Evolutionary conservation across 2,113 vertebrate genomes (phyloP), one percentile per base, ranked within the genome.

Genomic region (Alexandromys fortis): DNA sequence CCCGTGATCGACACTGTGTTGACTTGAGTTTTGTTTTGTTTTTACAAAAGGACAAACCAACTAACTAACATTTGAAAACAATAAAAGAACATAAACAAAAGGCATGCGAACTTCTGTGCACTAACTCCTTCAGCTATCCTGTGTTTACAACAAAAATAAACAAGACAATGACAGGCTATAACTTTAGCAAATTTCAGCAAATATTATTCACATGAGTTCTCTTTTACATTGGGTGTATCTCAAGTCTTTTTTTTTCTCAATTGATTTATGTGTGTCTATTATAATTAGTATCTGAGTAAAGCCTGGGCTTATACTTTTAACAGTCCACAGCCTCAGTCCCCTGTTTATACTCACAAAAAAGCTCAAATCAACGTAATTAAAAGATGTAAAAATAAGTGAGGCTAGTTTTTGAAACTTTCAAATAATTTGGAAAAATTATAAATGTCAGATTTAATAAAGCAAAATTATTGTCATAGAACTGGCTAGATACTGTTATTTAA

Each of bases 71-170:
- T 45, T 91, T 95, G 58, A 58, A 96, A 98, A 77, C 10, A 91
- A 65, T 92, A 38, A 52, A 90, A 97, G 47, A 47, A 86, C 88
- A 65, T 13, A 47, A 96, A 98, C 63, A 90, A 96, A 96, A 97
- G 67, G 85, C 61, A 97, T n/a, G 6, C 3, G 13, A 98, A 63
- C 77, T 88, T 96, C 82, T 94, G 49, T 85, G 83, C n/a, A 92
- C 83, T 85, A 95, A 96, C 33, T 95, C 90, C 42, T 96, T 95
- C 28, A 96, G 65, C 92, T 95, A 97, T 45, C 72, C 76, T 0
- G 0, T 97, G 91, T 92, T 96, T 97, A 96, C n/a, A 79, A 97
- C 91, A 16, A 96, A 86, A 93, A 97, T 68, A 26, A 1, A 1
- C 81, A 96, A 95, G 26, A 75, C 70, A 38, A 61, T 55, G 26